Evolutionary conservation across 2,888 invertebrate genomes (phyloP).

Genomic region (Ophion slaviceki): DNA sequence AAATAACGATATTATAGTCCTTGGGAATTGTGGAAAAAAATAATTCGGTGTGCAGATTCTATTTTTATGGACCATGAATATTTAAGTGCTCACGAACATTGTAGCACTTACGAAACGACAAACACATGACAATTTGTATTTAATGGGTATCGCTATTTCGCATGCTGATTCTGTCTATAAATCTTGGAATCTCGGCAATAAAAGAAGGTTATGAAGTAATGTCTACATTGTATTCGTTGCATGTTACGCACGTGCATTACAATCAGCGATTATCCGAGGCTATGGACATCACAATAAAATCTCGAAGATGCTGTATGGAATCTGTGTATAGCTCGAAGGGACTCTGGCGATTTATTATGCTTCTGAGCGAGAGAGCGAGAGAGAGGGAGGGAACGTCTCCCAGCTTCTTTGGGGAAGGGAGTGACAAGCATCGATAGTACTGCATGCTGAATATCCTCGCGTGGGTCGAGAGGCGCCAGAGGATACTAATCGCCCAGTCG

Average conservation of each 20-base stretch:
- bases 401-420: not conserved
- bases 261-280: conserved; percentile 45
- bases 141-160: not conserved
- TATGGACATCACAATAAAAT: conserved; percentile 49
- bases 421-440: conserved; percentile 33
- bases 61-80: not conserved
- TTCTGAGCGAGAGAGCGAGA: conserved; percentile 3
- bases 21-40: too few relatives aligned
- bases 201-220: conserved; percentile 46
- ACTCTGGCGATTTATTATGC: conserved; percentile 57
- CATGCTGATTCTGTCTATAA: not conserved
- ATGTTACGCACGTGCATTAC: conserved; percentile 22
- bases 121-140: not conserved
- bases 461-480: conserved; percentile 67
- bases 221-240: conserved; percentile 43
- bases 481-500: conserved; percentile 63
- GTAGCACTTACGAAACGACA: too few relatives aligned
- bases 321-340: conserved; percentile 41
- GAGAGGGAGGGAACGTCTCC: not conserved
- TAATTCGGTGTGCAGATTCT: too few relatives aligned
- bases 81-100: not conserved
- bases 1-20: too few relatives aligned
- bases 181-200: conserved; percentile 18
- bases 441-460: conserved; percentile 44
- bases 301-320: conserved; percentile 31